Percentiles rank a stretch among this genome's conserved stretches.
Conservation (phyloP, 2,888 invertebrate genomes). For the Marronus borbonicus region DNA sequence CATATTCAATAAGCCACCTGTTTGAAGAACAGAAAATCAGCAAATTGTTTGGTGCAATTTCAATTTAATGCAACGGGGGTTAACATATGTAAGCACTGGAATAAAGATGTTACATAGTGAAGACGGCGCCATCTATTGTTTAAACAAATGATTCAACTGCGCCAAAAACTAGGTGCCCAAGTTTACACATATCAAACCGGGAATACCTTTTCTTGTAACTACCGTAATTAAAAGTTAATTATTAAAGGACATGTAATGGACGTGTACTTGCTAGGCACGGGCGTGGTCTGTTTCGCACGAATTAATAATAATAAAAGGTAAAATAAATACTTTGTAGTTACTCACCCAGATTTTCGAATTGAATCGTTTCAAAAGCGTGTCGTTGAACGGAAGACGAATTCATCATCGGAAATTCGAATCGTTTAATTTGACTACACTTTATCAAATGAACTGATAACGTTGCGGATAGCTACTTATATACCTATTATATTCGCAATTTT, state of each 20-base stretch:
- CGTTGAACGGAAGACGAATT: background rate
- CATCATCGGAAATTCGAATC: conserved; percentile 20
- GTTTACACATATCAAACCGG: conserved; percentile 7
- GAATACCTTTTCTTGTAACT: background rate
- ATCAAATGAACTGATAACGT: conserved; percentile 29
- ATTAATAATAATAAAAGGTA: no score
- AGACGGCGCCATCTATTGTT: background rate
- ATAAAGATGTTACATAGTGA: no score
- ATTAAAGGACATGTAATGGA: background rate
- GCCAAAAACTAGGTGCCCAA: conserved; percentile 19
- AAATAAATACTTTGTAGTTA: background rate
- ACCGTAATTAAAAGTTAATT: background rate
- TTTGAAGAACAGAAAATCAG: no score
- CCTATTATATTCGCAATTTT: conserved; percentile 2
- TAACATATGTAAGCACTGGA: no score
- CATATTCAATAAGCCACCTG: no score
- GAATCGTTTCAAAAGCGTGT: conserved; percentile 9
- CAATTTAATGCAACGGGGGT: no score
- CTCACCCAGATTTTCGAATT: conserved; percentile 32
- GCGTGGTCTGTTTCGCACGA: background rate
- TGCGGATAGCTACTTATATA: conserved; percentile 9
- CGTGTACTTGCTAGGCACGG: background rate
- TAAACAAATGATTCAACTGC: background rate
- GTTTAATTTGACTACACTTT: conserved; percentile 25
- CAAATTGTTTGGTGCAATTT: no score